Conservation (phyloP, 2,113 vertebrate genomes). For the Clupea harengus region DNA sequence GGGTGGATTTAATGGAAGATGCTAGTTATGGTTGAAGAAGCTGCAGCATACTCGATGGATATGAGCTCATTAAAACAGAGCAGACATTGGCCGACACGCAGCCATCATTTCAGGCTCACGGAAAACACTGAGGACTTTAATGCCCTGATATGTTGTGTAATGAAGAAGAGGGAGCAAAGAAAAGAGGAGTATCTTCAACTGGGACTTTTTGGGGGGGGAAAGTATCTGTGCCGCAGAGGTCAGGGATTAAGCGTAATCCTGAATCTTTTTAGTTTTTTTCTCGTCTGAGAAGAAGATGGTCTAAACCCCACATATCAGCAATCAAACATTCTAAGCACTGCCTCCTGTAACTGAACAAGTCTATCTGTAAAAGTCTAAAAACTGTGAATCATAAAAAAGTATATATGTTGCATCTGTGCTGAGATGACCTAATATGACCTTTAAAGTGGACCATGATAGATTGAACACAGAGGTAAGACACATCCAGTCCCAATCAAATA, state of each 20-base stretch:
- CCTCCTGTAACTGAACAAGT: neutral
- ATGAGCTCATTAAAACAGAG: constrained; percentile 6
- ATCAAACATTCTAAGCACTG: neutral
- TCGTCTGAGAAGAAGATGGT: neutral
- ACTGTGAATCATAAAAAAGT: neutral
- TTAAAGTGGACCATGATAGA: neutral
- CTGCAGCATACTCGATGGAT: neutral
- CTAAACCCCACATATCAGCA: neutral
- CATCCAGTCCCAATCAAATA: neutral
- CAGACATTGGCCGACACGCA: neutral
- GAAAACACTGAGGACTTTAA: neutral
- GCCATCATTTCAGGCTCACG: neutral
- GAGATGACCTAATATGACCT: neutral
- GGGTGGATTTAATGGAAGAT: neutral
- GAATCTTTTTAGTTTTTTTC: neutral
- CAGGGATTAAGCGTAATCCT: constrained; percentile 1
- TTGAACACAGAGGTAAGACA: neutral
- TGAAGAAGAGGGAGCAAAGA: neutral
- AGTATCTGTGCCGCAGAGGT: neutral
- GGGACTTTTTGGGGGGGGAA: neutral
- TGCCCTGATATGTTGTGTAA: neutral
- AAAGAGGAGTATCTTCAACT: neutral
- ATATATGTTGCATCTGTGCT: neutral
- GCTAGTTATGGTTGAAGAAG: neutral
- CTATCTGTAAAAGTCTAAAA: neutral